phyloP scores from a whole-genome alignment of 2,113 vertebrate genomes.

The Sceloporus undulatus region DNA sequence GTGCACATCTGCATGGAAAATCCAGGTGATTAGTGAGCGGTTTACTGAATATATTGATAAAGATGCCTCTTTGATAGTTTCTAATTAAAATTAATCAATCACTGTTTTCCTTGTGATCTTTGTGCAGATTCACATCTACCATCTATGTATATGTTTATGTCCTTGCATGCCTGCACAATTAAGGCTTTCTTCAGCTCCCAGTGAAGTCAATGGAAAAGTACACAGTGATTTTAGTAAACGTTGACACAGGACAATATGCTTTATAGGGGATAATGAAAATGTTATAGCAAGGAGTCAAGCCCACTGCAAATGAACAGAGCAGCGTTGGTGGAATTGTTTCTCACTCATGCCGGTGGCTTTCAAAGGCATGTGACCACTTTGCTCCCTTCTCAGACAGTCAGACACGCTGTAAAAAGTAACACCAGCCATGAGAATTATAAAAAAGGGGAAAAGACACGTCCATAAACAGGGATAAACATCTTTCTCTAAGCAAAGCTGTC shows the following conservation, averaged over 20 bases:
- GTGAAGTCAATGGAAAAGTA: slow-evolving; percentile 23
- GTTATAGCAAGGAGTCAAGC: slow-evolving; percentile 49
- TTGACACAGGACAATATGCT: slow-evolving; percentile 16
- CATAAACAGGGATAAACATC: slow-evolving; percentile 80
- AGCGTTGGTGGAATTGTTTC: slow-evolving; percentile 63
- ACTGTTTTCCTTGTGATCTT: slow-evolving; percentile 23
- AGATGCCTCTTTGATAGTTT: background rate
- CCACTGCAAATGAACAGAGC: slow-evolving; percentile 37
- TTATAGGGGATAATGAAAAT: slow-evolving; percentile 58
- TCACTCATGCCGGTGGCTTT: slow-evolving; percentile 66
- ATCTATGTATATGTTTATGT: background rate
- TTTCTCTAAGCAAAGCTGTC: slow-evolving; percentile 77
- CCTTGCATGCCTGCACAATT: slow-evolving; percentile 31
- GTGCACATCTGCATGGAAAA: background rate
- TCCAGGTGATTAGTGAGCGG: slow-evolving; percentile 28
- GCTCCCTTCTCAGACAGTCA: slow-evolving; percentile 69
- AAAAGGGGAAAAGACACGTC: slow-evolving; percentile 68
- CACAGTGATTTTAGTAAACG: slow-evolving; percentile 6
- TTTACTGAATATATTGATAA: background rate
- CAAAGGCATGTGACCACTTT: slow-evolving; percentile 38
- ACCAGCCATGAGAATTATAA: slow-evolving; percentile 77
- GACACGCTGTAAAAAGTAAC: slow-evolving; percentile 77
- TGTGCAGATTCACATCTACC: slow-evolving; percentile 44
- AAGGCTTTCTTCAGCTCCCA: slow-evolving; percentile 36
- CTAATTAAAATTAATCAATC: background rate